phyloP scores from a whole-genome alignment of 2,113 vertebrate genomes.

The Neotoma lepida region DNA sequence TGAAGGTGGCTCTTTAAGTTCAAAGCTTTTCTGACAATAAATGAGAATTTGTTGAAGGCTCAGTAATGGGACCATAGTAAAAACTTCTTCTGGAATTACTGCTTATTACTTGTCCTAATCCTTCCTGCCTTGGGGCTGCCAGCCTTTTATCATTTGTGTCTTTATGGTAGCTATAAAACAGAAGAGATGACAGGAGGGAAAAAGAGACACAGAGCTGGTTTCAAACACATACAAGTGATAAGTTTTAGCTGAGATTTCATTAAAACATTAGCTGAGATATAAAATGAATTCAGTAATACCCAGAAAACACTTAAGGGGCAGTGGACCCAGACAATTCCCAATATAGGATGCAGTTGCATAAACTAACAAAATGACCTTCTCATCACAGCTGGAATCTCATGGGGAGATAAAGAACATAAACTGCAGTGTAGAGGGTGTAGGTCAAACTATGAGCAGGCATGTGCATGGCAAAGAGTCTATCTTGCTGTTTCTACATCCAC shows the following conservation, averaged over 20 bases:
- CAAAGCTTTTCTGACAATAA: neutral
- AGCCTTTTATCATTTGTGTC: neutral
- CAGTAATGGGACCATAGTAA: neutral
- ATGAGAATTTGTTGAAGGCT: neutral
- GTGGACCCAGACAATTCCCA: neutral
- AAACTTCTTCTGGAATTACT: neutral
- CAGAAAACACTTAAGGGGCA: neutral
- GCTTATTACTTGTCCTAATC: neutral
- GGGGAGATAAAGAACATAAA: neutral
- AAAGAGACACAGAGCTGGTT: neutral
- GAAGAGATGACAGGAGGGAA: conserved; percentile 20
- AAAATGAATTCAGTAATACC: conserved; percentile 6
- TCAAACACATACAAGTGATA: neutral
- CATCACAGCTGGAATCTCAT: neutral
- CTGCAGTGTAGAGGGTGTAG: neutral
- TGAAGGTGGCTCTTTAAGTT: neutral
- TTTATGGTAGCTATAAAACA: neutral
- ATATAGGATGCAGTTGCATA: neutral
- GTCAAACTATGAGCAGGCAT: neutral
- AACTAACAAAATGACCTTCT: neutral
- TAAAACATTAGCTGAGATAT: neutral
- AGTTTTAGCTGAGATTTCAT: neutral
- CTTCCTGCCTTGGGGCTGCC: neutral
- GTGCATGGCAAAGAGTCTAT: fast-evolving
- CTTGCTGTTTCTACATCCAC: neutral